Conservation (phyloP, 2,113 vertebrate species). For the Aramus guarauna region DNA sequence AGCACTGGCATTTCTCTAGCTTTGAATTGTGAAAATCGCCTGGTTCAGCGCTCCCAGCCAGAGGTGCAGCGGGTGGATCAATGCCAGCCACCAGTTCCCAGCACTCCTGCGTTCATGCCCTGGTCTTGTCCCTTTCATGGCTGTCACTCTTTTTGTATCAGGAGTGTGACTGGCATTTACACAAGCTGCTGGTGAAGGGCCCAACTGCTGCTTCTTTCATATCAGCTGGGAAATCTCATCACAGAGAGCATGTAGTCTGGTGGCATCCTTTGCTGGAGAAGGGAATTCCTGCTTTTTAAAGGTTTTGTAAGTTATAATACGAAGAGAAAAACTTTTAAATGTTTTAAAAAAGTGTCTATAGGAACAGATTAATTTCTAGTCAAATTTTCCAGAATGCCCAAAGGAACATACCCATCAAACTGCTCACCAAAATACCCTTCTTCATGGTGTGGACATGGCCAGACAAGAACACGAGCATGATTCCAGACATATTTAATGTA, state of each 20-base stretch:
- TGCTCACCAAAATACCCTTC: background rate
- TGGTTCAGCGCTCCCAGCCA: background rate
- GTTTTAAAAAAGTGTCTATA: background rate
- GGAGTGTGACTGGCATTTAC: background rate
- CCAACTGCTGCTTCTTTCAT: background rate
- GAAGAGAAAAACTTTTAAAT: background rate
- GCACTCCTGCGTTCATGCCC: background rate
- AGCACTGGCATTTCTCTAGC: background rate
- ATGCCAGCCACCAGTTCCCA: background rate
- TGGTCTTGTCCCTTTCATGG: background rate
- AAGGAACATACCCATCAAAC: background rate
- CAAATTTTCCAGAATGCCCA: background rate
- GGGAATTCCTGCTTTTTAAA: background rate
- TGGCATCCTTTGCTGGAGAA: background rate
- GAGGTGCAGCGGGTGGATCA: background rate
- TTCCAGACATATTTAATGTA: background rate
- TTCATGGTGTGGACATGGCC: background rate
- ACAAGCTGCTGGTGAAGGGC: background rate
- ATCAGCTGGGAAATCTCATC: background rate
- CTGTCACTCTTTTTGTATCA: background rate
- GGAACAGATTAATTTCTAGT: background rate
- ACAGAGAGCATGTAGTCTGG: background rate
- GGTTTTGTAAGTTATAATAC: background rate
- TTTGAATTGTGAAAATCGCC: background rate
- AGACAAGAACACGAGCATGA: background rate